Conservation (phyloP, 92 coral and sea anemone species). For the Palythoa grandiflora region DNA sequence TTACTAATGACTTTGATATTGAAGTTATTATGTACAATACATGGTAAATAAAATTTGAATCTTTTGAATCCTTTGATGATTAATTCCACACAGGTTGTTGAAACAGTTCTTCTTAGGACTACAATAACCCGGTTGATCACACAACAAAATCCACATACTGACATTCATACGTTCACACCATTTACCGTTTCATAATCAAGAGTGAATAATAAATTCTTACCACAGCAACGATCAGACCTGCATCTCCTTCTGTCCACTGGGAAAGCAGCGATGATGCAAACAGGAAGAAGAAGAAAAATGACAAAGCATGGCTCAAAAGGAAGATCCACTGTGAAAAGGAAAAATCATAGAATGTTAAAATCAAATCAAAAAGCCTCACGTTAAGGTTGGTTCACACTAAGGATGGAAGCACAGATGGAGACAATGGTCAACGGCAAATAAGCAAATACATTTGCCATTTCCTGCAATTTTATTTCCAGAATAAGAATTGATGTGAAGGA, state of each 20-base stretch:
- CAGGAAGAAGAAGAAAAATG: constrained; percentile 96
- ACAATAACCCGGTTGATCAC: too few relatives aligned
- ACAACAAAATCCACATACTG: too few relatives aligned
- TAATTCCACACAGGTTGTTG: too few relatives aligned
- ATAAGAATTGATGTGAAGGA: too few relatives aligned
- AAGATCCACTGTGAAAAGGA: constrained; percentile 88
- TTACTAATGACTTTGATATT: too few relatives aligned
- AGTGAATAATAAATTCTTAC: constrained; percentile 59
- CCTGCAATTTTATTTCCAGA: too few relatives aligned
- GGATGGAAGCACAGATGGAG: neutral
- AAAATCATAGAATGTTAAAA: neutral
- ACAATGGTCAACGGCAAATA: too few relatives aligned
- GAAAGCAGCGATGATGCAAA: constrained; percentile 94
- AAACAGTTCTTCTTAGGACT: too few relatives aligned
- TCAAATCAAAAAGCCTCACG: neutral
- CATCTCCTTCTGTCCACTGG: constrained; percentile 86
- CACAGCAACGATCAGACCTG: constrained; percentile 90
- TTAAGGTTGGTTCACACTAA: neutral
- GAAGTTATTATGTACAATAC: too few relatives aligned
- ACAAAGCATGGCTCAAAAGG: constrained; percentile 95
- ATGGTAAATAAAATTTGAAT: too few relatives aligned
- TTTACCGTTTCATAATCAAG: neutral
- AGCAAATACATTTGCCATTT: too few relatives aligned
- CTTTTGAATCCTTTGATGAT: too few relatives aligned
- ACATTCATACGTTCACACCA: neutral